phyloP scores from a whole-genome alignment of 1,140 invertebrate species.

The Danaus melanippus region DNA sequence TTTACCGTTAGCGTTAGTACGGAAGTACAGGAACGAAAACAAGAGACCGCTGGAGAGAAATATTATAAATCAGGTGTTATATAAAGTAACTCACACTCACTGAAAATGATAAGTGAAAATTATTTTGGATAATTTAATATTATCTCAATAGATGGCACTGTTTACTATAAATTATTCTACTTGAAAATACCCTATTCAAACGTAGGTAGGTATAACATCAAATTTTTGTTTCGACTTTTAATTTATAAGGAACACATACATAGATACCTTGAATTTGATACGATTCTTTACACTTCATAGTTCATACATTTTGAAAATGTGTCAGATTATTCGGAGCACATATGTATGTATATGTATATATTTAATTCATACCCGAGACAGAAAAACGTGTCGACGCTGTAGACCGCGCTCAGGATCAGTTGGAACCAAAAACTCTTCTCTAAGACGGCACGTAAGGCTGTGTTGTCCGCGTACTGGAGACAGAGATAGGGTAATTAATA shows the following conservation, averaged over 20 bases:
- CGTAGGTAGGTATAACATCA: no score
- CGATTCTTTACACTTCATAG: no score
- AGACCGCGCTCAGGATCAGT: constrained; percentile 87
- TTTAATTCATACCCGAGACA: constrained; percentile 75
- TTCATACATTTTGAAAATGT: no score
- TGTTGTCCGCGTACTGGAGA: constrained; percentile 83
- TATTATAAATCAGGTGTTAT: not conserved
- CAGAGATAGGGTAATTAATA: no score
- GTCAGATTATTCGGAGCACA: no score
- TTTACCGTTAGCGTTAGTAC: constrained; percentile 85
- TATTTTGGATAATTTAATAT: no score
- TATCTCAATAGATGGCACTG: no score
- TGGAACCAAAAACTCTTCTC: constrained; percentile 88
- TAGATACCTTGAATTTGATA: no score
- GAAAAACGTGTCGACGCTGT: constrained; percentile 95
- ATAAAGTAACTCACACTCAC: not conserved
- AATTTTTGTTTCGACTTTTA: no score
- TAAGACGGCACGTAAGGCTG: constrained; percentile 82
- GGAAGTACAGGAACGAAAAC: constrained; percentile 88
- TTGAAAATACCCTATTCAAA: constrained; percentile 1
- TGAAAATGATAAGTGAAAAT: no score
- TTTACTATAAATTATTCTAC: not conserved
- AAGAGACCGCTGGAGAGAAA: constrained; percentile 77
- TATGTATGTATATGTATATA: no score
- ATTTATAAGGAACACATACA: no score